Percentiles rank a stretch among this genome's conserved stretches.
Evolutionary conservation across 2,113 vertebrate species (phyloP).

Genomic region (Gallinago jamesoni): DNA sequence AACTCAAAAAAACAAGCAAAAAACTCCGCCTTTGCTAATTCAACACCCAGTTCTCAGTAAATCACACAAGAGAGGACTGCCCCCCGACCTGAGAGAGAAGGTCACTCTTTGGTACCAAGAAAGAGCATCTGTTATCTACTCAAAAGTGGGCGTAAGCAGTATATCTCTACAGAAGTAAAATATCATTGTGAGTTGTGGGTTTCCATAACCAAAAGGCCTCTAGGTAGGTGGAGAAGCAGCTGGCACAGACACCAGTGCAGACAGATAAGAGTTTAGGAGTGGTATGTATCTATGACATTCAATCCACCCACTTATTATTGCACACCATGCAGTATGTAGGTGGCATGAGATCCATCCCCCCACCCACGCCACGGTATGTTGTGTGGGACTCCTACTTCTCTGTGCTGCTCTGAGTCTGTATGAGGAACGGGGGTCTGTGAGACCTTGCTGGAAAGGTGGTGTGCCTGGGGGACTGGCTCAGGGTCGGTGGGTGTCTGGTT

Average conservation of each 20-base stretch:
- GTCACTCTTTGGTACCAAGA: neutral
- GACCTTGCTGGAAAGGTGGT: neutral
- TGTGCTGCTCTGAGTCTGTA: neutral
- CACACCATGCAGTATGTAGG: constrained; percentile 15
- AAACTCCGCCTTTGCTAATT: neutral
- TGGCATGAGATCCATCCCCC: constrained; percentile 8
- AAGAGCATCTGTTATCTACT: neutral
- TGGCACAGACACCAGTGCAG: constrained; percentile 49
- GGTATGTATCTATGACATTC: constrained; percentile 48
- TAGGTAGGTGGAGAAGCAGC: constrained; percentile 64
- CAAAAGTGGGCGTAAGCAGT: neutral
- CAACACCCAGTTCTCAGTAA: neutral
- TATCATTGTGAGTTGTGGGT: neutral
- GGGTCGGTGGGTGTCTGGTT: neutral
- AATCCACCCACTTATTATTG: constrained; percentile 58
- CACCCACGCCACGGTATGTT: neutral
- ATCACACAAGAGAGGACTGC: neutral
- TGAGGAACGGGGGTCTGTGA: neutral
- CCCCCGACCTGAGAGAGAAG: neutral
- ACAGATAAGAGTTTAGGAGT: constrained; percentile 49
- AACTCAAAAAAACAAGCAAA: neutral
- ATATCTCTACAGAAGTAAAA: constrained; percentile 10
- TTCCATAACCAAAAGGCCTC: constrained; percentile 32
- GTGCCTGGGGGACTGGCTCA: neutral
- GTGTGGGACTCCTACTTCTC: neutral